A percentile compares a stretch with the other conserved stretches of the same genome.
Evolutionary conservation across 2,888 invertebrate species (phyloP).

Genomic region (Caenorhabditis drosophilae): DNA sequence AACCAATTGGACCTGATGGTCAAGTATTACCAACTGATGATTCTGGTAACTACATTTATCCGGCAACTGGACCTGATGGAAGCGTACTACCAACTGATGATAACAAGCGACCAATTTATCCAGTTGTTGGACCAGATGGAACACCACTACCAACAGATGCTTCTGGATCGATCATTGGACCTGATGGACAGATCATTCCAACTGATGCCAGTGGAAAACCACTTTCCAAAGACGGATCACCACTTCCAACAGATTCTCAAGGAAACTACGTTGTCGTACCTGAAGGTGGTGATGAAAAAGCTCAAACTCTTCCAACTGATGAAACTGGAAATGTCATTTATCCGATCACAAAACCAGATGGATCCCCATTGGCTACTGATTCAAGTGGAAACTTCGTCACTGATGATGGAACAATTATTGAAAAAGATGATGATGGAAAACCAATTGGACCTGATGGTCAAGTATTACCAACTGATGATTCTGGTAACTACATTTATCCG

Average conservation of each 20-base stretch:
- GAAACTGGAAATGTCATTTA: slow-evolving; percentile 12
- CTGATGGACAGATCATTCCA: slow-evolving; percentile 17
- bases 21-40: slow-evolving; percentile 14
- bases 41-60: slow-evolving; percentile 22
- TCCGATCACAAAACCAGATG: slow-evolving; percentile 18
- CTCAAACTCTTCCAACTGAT: neutral
- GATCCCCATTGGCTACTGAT: slow-evolving; percentile 19
- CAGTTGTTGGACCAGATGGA: slow-evolving; percentile 16
- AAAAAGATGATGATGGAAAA: slow-evolving; percentile 10
- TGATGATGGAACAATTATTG: slow-evolving; percentile 3
- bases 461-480: slow-evolving; percentile 37
- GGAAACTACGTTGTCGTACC: slow-evolving; percentile 31
- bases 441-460: slow-evolving; percentile 12
- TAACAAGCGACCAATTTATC: slow-evolving; percentile 18
- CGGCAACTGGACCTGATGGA: slow-evolving; percentile 34
- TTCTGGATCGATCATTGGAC: slow-evolving; percentile 13
- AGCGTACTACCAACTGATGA: slow-evolving; percentile 21
- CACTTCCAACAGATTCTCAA: slow-evolving; percentile 25
- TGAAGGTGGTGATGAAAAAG: neutral
- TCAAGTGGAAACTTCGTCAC: slow-evolving; percentile 13
- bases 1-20: slow-evolving; percentile 33
- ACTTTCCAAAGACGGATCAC: slow-evolving; percentile 16
- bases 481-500: slow-evolving; percentile 32
- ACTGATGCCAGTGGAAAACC: slow-evolving; percentile 4
- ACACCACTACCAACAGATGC: slow-evolving; percentile 26